These are phyloP conservation scores for Theonella swinhoei DNA, from an alignment of 37 sponge, comb jelly and placozoan genomes.

Conservation along the genomic window DNA sequence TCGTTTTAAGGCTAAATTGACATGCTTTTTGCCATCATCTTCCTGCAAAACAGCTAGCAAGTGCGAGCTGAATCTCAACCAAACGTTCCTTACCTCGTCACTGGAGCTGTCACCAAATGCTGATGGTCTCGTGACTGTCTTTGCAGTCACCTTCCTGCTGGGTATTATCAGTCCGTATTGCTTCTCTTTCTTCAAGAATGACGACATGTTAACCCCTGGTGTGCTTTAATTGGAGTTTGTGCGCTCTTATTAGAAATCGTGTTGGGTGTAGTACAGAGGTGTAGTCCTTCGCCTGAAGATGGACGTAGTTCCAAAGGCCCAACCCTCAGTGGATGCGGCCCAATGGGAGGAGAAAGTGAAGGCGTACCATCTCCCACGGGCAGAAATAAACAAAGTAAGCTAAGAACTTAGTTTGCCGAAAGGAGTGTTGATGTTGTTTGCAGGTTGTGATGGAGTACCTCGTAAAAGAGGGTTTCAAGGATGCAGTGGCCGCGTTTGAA, in stretches of 20 bases:
- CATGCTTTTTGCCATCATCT: neutral
- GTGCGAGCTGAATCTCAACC: neutral
- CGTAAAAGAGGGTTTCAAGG: slow-evolving; percentile 94
- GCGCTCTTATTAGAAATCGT: slow-evolving; percentile 17
- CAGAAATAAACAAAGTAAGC: slow-evolving; percentile 58
- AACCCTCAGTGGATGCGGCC: slow-evolving; percentile 13
- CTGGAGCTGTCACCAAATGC: slow-evolving; percentile 73
- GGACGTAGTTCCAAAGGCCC: slow-evolving; percentile 1
- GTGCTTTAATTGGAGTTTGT: slow-evolving; percentile 13
- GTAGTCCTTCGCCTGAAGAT: too few relatives aligned
- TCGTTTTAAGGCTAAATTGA: slow-evolving; percentile 20
- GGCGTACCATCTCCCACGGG: slow-evolving; percentile 57
- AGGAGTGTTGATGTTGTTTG: too few relatives aligned
- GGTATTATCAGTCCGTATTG: slow-evolving; percentile 62
- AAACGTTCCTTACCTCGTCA: slow-evolving; percentile 39
- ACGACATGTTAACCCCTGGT: neutral
- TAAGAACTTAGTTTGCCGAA: too few relatives aligned
- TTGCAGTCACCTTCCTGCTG: slow-evolving; percentile 2
- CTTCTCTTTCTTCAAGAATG: slow-evolving; percentile 7
- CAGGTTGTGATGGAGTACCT: slow-evolving; percentile 88
- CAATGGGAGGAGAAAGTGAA: slow-evolving; percentile 74
- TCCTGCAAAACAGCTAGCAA: neutral
- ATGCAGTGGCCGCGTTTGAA: slow-evolving; percentile 79
- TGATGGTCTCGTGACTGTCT: slow-evolving; percentile 37
- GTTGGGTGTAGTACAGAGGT: too few relatives aligned